phyloP scores from a whole-genome alignment of 2,888 invertebrate genomes.

The Pharmacophagus antenor region DNA sequence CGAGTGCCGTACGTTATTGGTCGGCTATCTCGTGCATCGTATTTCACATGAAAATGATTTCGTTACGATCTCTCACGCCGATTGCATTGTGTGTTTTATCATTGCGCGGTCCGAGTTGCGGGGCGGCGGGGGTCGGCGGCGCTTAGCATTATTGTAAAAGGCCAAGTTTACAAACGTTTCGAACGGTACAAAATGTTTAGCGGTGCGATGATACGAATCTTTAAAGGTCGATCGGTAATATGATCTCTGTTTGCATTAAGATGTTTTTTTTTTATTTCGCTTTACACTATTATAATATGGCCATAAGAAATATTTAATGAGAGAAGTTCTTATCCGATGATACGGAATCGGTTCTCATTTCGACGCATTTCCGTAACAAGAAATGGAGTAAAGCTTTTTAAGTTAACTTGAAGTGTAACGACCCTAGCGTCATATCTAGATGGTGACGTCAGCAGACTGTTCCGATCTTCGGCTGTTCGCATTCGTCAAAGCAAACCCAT shows the following conservation, averaged over 20 bases:
- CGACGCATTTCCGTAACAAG: too few species aligned
- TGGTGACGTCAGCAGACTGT: too few species aligned
- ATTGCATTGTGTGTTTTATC: constrained; percentile 42
- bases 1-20: constrained; percentile 14
- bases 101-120: constrained; percentile 47
- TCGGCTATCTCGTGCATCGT: constrained; percentile 46
- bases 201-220: constrained; percentile 26
- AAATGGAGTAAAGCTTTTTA: too few species aligned
- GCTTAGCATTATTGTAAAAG: constrained; percentile 31
- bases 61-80: constrained; percentile 49
- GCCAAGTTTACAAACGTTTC: constrained; percentile 32
- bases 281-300: not conserved
- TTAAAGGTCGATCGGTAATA: constrained; percentile 14
- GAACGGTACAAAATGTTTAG: constrained; percentile 27
- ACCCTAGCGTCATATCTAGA: too few species aligned
- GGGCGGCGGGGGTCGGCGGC: constrained; percentile 47
- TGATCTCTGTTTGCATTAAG: not conserved
- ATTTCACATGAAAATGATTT: constrained; percentile 56
- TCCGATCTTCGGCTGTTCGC: too few species aligned
- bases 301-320: not conserved
- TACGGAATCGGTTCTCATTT: too few species aligned
- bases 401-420: too few species aligned
- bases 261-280: not conserved
- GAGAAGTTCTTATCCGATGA: too few species aligned
- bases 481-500: too few species aligned